A percentile compares a stretch with the other conserved stretches of the same genome.
These are phyloP conservation scores for Diarsia dahlii DNA, from an alignment of 2,888 invertebrate genomes.

Conservation along the genomic window DNA sequence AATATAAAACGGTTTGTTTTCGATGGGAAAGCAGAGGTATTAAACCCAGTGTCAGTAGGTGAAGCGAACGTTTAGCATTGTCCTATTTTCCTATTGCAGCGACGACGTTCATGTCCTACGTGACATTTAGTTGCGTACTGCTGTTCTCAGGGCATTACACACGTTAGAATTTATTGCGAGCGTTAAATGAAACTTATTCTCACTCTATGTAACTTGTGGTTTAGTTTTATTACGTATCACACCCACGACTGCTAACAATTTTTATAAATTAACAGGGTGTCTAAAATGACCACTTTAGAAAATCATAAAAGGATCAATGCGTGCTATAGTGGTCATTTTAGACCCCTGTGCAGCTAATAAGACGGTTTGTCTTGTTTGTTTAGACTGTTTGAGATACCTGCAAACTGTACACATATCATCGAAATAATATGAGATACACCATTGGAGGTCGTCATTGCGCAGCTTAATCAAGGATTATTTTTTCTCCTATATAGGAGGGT, in stretches of 20 bases:
- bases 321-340: no score
- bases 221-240: background rate
- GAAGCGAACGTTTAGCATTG: slow-evolving; percentile 13
- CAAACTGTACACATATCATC: background rate
- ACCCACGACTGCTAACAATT: background rate
- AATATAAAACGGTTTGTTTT: background rate
- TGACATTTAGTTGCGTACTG: slow-evolving; percentile 33
- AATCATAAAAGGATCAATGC: no score
- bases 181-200: slow-evolving; percentile 21
- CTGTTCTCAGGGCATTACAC: slow-evolving; percentile 31
- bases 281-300: no score
- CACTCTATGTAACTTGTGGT: background rate
- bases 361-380: background rate
- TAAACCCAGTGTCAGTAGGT: background rate
- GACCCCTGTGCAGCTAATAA: background rate
- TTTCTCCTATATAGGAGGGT: no score
- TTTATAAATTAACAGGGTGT: no score
- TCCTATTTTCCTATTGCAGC: slow-evolving; percentile 9
- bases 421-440: no score
- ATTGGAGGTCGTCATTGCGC: no score
- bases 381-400: background rate
- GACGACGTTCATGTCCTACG: slow-evolving; percentile 6
- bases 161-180: slow-evolving; percentile 17
- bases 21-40: slow-evolving; percentile 4
- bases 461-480: no score